Conservation (phyloP, 2,113 vertebrate species). For the Coptodon rendalli region DNA sequence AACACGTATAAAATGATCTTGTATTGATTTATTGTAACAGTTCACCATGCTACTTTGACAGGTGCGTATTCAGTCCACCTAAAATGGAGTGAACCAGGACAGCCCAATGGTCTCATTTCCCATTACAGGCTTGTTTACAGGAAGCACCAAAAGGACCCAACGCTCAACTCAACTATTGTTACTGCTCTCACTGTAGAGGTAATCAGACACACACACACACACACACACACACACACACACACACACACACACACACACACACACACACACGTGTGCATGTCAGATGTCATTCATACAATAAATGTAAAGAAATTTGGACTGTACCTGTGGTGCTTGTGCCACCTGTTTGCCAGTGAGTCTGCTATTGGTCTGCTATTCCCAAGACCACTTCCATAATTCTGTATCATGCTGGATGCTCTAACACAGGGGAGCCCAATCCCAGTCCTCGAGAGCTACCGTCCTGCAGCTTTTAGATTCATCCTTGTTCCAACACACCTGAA, state of each 20-base stretch:
- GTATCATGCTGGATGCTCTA: background rate
- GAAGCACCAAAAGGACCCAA: constrained; percentile 71
- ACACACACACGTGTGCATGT: background rate
- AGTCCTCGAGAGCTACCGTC: too few relatives aligned
- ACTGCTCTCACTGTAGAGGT: constrained; percentile 81
- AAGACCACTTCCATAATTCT: constrained; percentile 6
- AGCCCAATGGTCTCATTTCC: constrained; percentile 80
- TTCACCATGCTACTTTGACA: background rate
- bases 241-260: background rate
- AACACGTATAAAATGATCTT: background rate
- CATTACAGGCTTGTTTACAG: constrained; percentile 79
- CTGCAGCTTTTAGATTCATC: too few relatives aligned
- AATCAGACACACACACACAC: constrained; percentile 48
- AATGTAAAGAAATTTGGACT: constrained; percentile 43
- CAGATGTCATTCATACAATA: constrained; percentile 27
- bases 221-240: background rate
- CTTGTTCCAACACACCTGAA: too few relatives aligned
- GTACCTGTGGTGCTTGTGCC: constrained; percentile 49
- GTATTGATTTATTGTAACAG: background rate
- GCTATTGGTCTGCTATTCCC: constrained; percentile 16
- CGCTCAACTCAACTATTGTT: constrained; percentile 59
- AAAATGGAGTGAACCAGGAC: constrained; percentile 78
- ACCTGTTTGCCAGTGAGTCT: constrained; percentile 60
- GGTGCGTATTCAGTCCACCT: constrained; percentile 78
- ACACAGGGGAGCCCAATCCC: too few relatives aligned